Percentiles rank a stretch among this genome's conserved stretches.
Evolutionary conservation across 2,797 vertebrate genomes (phyloP).

Genomic region (Gambusia yucatana): DNA sequence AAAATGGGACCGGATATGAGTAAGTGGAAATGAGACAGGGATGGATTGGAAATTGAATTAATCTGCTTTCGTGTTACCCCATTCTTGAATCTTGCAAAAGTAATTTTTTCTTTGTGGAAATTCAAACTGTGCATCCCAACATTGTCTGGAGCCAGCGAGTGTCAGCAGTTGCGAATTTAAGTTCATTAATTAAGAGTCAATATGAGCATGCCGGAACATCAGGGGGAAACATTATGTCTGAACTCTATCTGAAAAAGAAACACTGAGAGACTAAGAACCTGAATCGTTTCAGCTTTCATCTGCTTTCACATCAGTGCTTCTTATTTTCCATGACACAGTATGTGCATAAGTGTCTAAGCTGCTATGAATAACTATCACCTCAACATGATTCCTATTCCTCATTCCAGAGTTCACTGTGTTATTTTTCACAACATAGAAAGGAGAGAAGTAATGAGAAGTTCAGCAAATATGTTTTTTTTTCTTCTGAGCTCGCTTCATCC

Average conservation of each 20-base stretch:
- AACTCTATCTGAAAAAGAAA: conserved; percentile 43
- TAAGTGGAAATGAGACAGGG: neutral
- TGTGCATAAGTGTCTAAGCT: conserved; percentile 7
- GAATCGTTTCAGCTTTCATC: conserved; percentile 37
- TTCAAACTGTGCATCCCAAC: neutral
- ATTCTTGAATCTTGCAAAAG: neutral
- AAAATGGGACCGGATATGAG: neutral
- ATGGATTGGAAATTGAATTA: neutral
- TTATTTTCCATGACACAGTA: conserved; percentile 12
- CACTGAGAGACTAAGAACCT: conserved; percentile 38
- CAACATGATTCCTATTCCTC: conserved; percentile 45
- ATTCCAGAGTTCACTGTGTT: conserved; percentile 46
- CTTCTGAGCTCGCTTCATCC: conserved; percentile 46
- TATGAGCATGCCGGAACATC: conserved; percentile 47
- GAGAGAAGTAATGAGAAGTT: conserved; percentile 47
- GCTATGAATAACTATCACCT: conserved; percentile 60
- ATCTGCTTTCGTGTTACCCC: neutral
- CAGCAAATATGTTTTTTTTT: conserved; percentile 51
- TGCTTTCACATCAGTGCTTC: conserved; percentile 15
- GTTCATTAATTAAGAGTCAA: conserved; percentile 54
- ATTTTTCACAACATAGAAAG: conserved; percentile 49
- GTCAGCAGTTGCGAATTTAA: conserved; percentile 22
- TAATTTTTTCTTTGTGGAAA: neutral
- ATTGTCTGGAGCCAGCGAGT: conserved; percentile 20
- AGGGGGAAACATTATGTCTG: conserved; percentile 48